A percentile compares a stretch with the other conserved stretches of the same genome.
These are phyloP conservation scores for Pissodes strobi DNA, from an alignment of 1,140 invertebrate genomes.

Conservation along the genomic window DNA sequence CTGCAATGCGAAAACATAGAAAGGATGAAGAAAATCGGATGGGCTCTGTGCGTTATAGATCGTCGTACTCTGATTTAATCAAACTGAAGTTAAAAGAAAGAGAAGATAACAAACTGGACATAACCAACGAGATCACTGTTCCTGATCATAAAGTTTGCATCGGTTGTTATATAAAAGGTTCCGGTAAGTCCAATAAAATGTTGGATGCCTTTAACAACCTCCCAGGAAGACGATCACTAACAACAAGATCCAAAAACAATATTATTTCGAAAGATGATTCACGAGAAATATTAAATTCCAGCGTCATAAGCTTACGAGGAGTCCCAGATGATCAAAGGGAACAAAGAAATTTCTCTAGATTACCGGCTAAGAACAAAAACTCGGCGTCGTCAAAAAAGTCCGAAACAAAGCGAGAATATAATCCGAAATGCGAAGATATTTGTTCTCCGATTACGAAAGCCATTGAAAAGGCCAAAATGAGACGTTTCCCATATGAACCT, in stretches of 20 bases:
- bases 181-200: not conserved
- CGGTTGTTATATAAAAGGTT: not conserved
- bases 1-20: conserved; percentile 4
- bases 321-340: no score
- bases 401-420: not conserved
- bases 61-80: conserved; percentile 19
- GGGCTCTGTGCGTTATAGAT: conserved; percentile 8
- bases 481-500: conserved; percentile 6
- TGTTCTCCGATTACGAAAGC: conserved; percentile 1
- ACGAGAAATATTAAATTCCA: no score
- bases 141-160: not conserved
- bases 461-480: not conserved
- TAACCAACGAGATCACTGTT: no score
- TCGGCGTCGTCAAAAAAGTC: not conserved
- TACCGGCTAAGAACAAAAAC: not conserved
- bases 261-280: no score
- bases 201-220: not conserved
- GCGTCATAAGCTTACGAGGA: no score
- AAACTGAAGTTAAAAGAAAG: conserved; percentile 16
- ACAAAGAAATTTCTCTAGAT: conserved; percentile 14
- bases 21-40: conserved; percentile 3
- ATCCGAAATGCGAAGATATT: conserved; percentile 19
- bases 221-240: not conserved
- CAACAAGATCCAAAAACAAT: conserved; percentile 12
- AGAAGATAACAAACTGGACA: not conserved